Conservation (phyloP, 1,140 invertebrate genomes). For the Geopemphigus sp. region DNA sequence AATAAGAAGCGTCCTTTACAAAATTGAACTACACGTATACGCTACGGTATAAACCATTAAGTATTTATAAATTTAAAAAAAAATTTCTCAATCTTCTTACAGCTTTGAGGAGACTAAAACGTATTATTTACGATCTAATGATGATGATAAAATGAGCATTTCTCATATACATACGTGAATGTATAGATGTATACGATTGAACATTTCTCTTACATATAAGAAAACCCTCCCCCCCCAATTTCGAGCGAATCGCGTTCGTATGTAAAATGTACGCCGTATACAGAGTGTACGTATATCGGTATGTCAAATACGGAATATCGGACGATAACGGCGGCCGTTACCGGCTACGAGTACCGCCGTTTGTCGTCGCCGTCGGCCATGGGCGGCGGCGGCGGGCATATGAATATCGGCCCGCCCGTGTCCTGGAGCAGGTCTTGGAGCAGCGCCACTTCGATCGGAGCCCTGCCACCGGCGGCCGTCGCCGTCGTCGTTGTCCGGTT, state of each 20-base stretch:
- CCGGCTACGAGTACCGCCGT: constrained; percentile 55
- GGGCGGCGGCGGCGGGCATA: constrained; percentile 59
- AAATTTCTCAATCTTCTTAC: neutral
- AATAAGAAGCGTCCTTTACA: constrained; percentile 41
- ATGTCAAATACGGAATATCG: neutral
- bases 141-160: constrained; percentile 50
- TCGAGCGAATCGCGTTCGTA: neutral
- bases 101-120: neutral
- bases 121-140: constrained; percentile 41
- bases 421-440: constrained; percentile 52
- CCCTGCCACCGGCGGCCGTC: constrained; percentile 53
- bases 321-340: too few relatives aligned
- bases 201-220: neutral
- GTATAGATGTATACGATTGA: constrained; percentile 5
- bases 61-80: neutral
- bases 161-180: constrained; percentile 10
- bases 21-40: constrained; percentile 19
- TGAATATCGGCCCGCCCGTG: constrained; percentile 55
- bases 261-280: neutral
- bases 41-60: constrained; percentile 30
- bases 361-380: constrained; percentile 61
- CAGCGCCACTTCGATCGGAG: constrained; percentile 57
- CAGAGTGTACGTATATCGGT: neutral
- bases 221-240: too few relatives aligned
- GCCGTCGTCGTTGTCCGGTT: constrained; percentile 50